Evolutionary conservation across 2,888 invertebrate genomes (phyloP), one percentile per base, ranked within the genome.

Genomic region (Archips crataeganus): DNA sequence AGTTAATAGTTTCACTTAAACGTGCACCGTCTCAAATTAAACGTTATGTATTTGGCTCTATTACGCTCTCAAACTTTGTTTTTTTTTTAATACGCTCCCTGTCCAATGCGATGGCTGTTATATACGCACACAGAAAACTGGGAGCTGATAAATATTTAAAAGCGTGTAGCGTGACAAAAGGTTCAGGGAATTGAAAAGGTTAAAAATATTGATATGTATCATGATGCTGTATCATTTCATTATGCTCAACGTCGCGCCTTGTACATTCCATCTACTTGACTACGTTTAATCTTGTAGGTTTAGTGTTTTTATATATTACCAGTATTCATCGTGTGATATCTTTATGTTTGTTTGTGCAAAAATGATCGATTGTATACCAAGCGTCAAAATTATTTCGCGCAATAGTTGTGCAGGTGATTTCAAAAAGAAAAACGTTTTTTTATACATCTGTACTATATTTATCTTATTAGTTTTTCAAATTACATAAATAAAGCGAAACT

Each of bases 321-420:
- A 65, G 67, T 67, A 67, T 67, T 67, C 34, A 49, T 64, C 34
- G 64, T 47, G 64, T 64, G 64, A 64, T 34, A 49, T 64, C 49
- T 49, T 47, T 34, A 64, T 64, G 39, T 62, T 45, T 62, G 42
- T 45, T n/a, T 39, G 61, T 61, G 15, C 39, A 32, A 57, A 57
- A 32, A 57, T 57, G 23, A 32, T 32, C 32, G 10, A 32, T 2
- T 23, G 9, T 51, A 47, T n/a, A 49, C 49, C 5, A 6, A n/a
- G 0, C n/a, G 49, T 49, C 49, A 13, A 49, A n/a, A n/a, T 49
- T 49, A 6, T n/a, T 49, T 2, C 10, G 45, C 39, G 39, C 39
- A 39, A 39, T 39, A 39, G 39, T 2, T 36, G 2, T 39, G 39
- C 5, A 39, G 39, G 39, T 36, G 36, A 36, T 36, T 36, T n/a